Percentiles rank a stretch among this genome's conserved stretches.
phyloP scores from a whole-genome alignment of 2,797 vertebrate genomes.

The Smutsia gigantea region DNA sequence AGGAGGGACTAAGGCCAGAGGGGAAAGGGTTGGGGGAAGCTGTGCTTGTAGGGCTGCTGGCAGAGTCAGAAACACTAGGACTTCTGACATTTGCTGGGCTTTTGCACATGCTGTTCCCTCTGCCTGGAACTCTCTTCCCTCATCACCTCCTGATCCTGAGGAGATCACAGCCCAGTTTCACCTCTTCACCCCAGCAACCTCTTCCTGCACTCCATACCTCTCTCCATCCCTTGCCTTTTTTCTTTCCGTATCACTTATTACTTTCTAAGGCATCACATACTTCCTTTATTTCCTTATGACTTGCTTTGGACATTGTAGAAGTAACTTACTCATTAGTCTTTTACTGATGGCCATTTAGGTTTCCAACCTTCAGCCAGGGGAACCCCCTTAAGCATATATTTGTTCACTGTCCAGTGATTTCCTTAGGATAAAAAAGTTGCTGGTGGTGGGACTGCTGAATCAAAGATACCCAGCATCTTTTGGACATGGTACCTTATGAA shows the following conservation, averaged over 20 bases:
- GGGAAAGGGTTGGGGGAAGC: fast-evolving
- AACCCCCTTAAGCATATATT: neutral
- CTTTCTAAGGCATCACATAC: neutral
- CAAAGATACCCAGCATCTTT: neutral
- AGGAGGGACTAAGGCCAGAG: too few species aligned
- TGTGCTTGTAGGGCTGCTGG: neutral
- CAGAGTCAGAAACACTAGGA: neutral
- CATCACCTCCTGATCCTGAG: neutral
- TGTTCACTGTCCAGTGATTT: neutral
- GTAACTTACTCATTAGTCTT: neutral
- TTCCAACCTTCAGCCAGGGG: neutral
- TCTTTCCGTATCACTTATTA: neutral
- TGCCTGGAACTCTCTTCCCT: neutral
- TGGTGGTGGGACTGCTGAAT: neutral
- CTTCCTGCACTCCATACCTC: too few species aligned
- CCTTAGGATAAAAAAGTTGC: neutral
- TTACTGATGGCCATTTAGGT: neutral
- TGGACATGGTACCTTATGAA: neutral
- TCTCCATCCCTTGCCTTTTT: neutral
- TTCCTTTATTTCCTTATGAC: neutral
- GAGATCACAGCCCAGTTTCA: neutral
- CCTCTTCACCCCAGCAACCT: neutral
- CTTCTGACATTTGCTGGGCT: neutral
- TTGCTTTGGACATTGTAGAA: neutral
- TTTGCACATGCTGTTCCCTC: neutral